Percentiles rank a stretch among this genome's conserved stretches.
These are phyloP conservation scores for Mesembrinibis cayennensis DNA, from an alignment of 2,113 vertebrate species.

Conservation along the genomic window DNA sequence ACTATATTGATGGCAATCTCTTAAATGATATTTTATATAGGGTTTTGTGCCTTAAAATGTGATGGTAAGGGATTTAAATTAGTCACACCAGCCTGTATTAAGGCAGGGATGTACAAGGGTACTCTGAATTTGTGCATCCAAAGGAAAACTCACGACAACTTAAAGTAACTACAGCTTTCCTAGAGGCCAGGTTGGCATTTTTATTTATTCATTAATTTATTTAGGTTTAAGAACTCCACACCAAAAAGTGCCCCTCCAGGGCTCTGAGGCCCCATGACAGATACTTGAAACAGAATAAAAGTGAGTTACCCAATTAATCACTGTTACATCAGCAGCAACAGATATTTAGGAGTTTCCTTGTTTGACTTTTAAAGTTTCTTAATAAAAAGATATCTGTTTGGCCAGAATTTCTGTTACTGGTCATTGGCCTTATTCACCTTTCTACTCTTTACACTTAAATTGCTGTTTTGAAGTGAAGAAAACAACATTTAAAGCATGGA, in stretches of 20 bases:
- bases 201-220: neutral
- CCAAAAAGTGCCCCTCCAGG: neutral
- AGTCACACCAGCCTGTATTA: neutral
- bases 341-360: neutral
- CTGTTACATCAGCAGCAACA: neutral
- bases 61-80: neutral
- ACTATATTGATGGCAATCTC: neutral
- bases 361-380: neutral
- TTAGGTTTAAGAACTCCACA: neutral
- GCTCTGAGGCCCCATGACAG: neutral
- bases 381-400: neutral
- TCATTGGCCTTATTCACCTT: neutral
- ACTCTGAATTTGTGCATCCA: neutral
- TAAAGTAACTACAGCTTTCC: neutral
- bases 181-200: neutral
- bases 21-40: neutral
- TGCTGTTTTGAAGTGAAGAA: neutral
- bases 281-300: neutral
- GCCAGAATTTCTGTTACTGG: neutral
- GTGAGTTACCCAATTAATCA: neutral
- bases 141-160: neutral
- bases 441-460: neutral
- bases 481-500: neutral
- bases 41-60: neutral
- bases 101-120: neutral